A percentile compares a stretch with the other conserved stretches of the same genome.
Evolutionary conservation across 2,888 invertebrate genomes (phyloP).

Genomic region (Aleiodes leptofemur): DNA sequence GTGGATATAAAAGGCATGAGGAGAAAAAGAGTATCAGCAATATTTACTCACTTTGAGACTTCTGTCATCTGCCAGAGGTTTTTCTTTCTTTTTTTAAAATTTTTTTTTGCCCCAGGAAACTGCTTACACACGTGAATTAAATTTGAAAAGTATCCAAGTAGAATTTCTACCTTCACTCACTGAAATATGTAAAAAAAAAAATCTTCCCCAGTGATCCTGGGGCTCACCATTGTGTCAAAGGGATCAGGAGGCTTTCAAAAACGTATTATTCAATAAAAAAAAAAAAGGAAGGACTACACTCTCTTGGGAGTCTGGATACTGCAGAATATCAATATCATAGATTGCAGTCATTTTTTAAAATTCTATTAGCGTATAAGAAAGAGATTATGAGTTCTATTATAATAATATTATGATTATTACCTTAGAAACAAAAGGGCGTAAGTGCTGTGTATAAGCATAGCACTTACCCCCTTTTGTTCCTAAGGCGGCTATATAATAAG

Average conservation of each 20-base stretch:
- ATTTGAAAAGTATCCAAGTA: neutral
- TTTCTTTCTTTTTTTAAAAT: neutral
- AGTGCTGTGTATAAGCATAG: no score
- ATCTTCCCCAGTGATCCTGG: neutral
- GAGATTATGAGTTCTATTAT: no score
- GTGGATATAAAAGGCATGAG: constrained; percentile 8
- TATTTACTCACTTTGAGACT: constrained; percentile 30
- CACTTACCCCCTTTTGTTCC: no score
- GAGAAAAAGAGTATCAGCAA: constrained; percentile 7
- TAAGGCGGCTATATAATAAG: no score
- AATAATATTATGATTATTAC: no score
- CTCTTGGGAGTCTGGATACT: neutral
- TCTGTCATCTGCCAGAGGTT: neutral
- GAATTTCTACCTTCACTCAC: neutral
- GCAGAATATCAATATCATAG: no score
- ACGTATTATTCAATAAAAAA: neutral
- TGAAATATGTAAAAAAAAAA: neutral
- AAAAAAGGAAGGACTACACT: neutral
- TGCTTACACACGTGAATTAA: constrained; percentile 9
- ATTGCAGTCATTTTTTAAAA: no score
- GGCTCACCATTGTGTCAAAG: neutral
- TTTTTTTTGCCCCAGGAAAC: neutral
- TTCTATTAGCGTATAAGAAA: no score
- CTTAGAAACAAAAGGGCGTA: no score
- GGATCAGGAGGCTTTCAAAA: neutral